Evolutionary conservation across 2,888 invertebrate species (phyloP), one percentile per base, ranked within the genome.

Genomic region (Gastrophysa polygoni): DNA sequence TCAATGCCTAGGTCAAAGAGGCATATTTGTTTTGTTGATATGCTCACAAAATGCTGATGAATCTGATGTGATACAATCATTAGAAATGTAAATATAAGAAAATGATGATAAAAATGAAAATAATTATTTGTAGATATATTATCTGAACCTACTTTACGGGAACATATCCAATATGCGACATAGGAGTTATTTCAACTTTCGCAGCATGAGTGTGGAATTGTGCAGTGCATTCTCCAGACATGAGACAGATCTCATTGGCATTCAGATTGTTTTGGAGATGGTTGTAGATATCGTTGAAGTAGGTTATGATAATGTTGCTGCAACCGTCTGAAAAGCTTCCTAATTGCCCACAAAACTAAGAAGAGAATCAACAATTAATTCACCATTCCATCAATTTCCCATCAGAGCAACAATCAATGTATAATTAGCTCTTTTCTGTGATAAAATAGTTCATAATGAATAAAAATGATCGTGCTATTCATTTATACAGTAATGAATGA

Each of bases 251-350:
- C 65, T 87, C 88, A 16, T 85, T 81, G 0, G 90, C 80, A 20
- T 86, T 86, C 47, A 93, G 82, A 73, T 89, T 86, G 49, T 85
- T 80, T 71, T 85, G 82, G 2, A 91, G 70, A 57, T 87, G 87
- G 5, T 82, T 80, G 67, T 91, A 87, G 61, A 95, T 89, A 48
- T 87, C 85, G 72, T 89, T 87, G 81, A 91, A 92, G 78, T 95
- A 87, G 17, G 86, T 87, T 63, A 92, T 83, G 28, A 92, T 85
- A 11, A 91, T 85, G 76, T 89, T 89, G 46, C 90, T 86, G 76
- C 95, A 95, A 7, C 89, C 89, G 81, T 94, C 94, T 0, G 92
- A 90, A 47, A 90, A 87, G 2, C 90, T 90, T 54, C 89, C 87
- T 75, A 91, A 80, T 60, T 85, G 82, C 48, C 91, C 88, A 79